A percentile compares a stretch with the other conserved stretches of the same genome.
Evolutionary conservation across 2,888 invertebrate genomes (phyloP).

Genomic region (Tubulanus polymorphus): DNA sequence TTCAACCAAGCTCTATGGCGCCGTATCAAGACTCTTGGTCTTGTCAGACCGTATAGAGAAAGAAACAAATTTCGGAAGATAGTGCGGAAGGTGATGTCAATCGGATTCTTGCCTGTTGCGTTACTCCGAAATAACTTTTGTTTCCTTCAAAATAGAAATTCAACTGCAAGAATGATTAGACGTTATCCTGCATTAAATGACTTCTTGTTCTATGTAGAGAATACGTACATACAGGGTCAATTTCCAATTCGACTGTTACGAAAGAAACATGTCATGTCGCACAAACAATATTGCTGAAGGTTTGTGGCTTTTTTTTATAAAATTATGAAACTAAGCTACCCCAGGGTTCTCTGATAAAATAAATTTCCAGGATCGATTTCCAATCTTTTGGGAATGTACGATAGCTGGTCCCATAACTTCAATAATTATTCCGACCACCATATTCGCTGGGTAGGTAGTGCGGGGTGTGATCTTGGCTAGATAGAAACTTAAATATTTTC

Average conservation of each 20-base stretch:
- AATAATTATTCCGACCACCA: no score
- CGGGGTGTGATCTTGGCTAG: no score
- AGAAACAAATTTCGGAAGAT: background rate
- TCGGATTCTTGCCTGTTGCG: slow-evolving; percentile 1
- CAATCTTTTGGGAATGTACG: no score
- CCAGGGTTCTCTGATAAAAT: no score
- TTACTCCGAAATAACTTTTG: background rate
- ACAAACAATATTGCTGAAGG: slow-evolving; percentile 3
- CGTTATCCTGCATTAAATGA: slow-evolving; percentile 1
- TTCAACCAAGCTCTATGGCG: slow-evolving; percentile 4
- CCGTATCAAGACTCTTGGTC: background rate
- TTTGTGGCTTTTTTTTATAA: no score
- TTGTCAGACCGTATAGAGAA: background rate
- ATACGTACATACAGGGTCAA: slow-evolving; percentile 3
- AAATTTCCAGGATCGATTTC: no score
- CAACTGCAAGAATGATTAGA: background rate
- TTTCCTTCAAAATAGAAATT: background rate
- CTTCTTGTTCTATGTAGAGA: background rate
- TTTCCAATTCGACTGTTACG: background rate
- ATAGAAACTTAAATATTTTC: no score
- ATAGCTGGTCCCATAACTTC: no score
- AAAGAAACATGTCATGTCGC: background rate
- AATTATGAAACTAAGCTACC: no score
- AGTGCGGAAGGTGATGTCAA: slow-evolving; percentile 2
- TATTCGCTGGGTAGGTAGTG: no score